Conservation (phyloP, 2,888 invertebrate genomes). For the Nomada hirtipes region DNA sequence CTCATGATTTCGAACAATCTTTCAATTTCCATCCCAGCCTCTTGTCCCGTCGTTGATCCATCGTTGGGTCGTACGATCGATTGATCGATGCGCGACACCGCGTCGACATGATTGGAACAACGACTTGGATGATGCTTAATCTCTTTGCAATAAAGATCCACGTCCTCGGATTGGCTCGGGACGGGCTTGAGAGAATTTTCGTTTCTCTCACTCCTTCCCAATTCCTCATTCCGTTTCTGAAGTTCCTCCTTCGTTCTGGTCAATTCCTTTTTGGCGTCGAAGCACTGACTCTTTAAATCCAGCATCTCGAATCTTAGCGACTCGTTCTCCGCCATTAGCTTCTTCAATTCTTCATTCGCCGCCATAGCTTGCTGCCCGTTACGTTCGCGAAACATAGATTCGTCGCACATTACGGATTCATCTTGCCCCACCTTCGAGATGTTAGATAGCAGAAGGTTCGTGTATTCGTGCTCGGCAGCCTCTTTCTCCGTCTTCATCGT, state of each 20-base stretch:
- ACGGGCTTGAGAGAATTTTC: constrained; percentile 4
- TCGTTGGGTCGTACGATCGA: background rate
- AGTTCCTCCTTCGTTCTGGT: constrained; percentile 30
- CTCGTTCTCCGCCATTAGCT: constrained; percentile 52
- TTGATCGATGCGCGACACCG: constrained; percentile 2
- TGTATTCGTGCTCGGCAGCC: constrained; percentile 25
- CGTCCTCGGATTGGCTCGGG: constrained; percentile 29
- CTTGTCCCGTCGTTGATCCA: background rate
- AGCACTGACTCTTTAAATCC: constrained; percentile 50
- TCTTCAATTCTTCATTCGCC: constrained; percentile 42
- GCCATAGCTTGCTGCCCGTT: constrained; percentile 3
- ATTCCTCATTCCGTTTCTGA: constrained; percentile 9
- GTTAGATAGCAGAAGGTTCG: constrained; percentile 4
- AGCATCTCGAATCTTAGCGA: constrained; percentile 61
- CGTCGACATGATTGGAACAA: background rate
- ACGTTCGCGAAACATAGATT: constrained; percentile 12
- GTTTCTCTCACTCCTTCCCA: background rate
- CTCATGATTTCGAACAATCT: constrained; percentile 20
- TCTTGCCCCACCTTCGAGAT: constrained; percentile 22
- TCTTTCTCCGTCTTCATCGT: constrained; percentile 34
- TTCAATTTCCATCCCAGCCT: background rate
- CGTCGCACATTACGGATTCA: constrained; percentile 6
- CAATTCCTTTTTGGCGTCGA: constrained; percentile 40
- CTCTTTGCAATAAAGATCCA: constrained; percentile 39
- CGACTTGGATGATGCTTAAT: constrained; percentile 9